Evolutionary conservation across 2,888 invertebrate species (phyloP), one percentile per base, ranked within the genome.

Genomic region (Epiblema foenella): DNA sequence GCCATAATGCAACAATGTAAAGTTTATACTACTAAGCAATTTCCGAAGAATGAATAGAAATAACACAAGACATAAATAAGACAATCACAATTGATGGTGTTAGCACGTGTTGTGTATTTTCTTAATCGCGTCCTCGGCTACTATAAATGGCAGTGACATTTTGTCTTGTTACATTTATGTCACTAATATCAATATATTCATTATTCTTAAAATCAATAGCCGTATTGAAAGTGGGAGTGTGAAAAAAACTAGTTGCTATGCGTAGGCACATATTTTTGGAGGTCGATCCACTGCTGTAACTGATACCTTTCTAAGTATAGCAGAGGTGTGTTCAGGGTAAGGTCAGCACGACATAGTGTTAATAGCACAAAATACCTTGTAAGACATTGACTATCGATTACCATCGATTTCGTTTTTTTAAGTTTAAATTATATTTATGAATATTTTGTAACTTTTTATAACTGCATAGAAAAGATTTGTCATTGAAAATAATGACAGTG

Each of bases 221-320:
- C 15, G 52, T 59, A 54, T 65, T 57, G 10, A 66, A 49, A 71
- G 71, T 71, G 67, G 66, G 71, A 71, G 71, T 71, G 49, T 67
- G 39, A 67, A 78, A 76, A 73, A 71, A 72, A 74, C 69, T 70
- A 77, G 79, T 79, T 78, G 73, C 74, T 76, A 74, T 69, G 83
- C 81, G 88, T 85, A 84, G 87, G 87, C 83, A 85, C 78, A 46
- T 52, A 79, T 75, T 83, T 85, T 79, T 76, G 78, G 86, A 86
- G 86, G 86, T 82, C 83, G 74, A 77, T 78, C 74, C 78, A 78
- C 79, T 78, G 81, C 75, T 68, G 71, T 70, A 73, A 73, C 72
- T 80, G 78, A 81, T 77, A 81, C 85, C 87, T 88, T 87, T 88
- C 88, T 85, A 87, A 86, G 81, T 80, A 77, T 49, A 60, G 57